These are phyloP conservation scores for Lacanobia oleracea DNA, from an alignment of 2,888 invertebrate genomes.

Conservation along the genomic window DNA sequence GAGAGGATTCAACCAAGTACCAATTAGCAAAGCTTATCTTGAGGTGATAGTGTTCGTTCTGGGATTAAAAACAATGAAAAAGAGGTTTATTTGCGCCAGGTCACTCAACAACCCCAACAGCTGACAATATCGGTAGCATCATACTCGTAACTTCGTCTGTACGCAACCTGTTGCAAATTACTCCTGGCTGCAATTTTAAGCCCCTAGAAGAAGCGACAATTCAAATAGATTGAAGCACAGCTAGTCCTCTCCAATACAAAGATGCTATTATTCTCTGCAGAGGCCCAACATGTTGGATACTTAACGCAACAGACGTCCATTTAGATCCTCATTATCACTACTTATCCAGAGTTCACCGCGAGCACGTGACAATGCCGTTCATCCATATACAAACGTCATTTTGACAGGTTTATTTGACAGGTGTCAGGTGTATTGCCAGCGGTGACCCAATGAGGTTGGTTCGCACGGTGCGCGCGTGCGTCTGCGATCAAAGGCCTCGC, in stretches of 20 bases:
- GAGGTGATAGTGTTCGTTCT: neutral
- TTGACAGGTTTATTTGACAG: slow-evolving; percentile 57
- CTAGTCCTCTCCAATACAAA: neutral
- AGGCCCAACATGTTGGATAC: neutral
- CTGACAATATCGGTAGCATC: too few species aligned
- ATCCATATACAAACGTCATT: slow-evolving; percentile 29
- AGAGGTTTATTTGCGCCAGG: neutral
- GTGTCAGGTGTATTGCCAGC: slow-evolving; percentile 56
- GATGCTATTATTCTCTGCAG: neutral
- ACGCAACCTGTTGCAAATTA: neutral
- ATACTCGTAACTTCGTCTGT: neutral
- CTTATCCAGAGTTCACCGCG: slow-evolving; percentile 10
- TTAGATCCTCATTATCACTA: neutral
- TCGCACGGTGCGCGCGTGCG: slow-evolving; percentile 67
- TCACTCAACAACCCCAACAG: too few species aligned
- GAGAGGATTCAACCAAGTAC: neutral
- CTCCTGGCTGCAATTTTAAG: neutral
- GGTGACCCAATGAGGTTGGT: slow-evolving; percentile 60
- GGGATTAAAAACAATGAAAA: neutral
- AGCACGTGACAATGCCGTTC: slow-evolving; percentile 23
- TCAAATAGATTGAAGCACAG: neutral
- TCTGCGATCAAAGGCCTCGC: slow-evolving; percentile 74
- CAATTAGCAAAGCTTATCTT: neutral
- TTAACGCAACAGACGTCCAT: neutral
- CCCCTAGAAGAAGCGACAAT: neutral